Evolutionary conservation across 2,888 invertebrate species (phyloP).

Genomic region (Trichogramma evanescens): DNA sequence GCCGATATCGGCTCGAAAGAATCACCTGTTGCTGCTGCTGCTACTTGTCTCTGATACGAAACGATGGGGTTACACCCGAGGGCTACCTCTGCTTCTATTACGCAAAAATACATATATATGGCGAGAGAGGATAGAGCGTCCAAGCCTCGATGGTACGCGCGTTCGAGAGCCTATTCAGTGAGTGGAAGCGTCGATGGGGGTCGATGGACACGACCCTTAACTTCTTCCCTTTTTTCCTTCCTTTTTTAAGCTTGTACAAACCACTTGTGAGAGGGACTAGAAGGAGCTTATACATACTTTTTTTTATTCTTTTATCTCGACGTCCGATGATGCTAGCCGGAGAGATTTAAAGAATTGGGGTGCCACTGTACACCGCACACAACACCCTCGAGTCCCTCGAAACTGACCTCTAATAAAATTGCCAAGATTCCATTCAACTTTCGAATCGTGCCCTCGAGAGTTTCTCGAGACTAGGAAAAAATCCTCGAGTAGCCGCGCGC

Average conservation of each 20-base stretch:
- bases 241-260: background rate
- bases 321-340: background rate
- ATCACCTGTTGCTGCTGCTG: slow-evolving; percentile 45
- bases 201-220: slow-evolving; percentile 36
- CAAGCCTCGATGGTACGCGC: slow-evolving; percentile 5
- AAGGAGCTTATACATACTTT: background rate
- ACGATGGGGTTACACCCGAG: slow-evolving; percentile 43
- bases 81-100: slow-evolving; percentile 26
- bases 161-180: slow-evolving; percentile 36
- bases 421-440: slow-evolving; percentile 5
- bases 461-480: background rate
- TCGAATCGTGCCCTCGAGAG: background rate
- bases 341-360: slow-evolving; percentile 11
- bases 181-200: slow-evolving; percentile 33
- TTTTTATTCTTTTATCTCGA: too few species aligned
- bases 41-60: slow-evolving; percentile 25
- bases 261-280: background rate
- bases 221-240: slow-evolving; percentile 28
- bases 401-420: slow-evolving; percentile 4
- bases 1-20: slow-evolving; percentile 44
- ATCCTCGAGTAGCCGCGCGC: background rate
- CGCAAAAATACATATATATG: slow-evolving; percentile 1
- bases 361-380: background rate
- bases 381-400: slow-evolving; percentile 1
- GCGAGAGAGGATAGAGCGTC: slow-evolving; percentile 30